Conservation (phyloP, 2,113 vertebrate species). For the Pogona vitticeps region DNA sequence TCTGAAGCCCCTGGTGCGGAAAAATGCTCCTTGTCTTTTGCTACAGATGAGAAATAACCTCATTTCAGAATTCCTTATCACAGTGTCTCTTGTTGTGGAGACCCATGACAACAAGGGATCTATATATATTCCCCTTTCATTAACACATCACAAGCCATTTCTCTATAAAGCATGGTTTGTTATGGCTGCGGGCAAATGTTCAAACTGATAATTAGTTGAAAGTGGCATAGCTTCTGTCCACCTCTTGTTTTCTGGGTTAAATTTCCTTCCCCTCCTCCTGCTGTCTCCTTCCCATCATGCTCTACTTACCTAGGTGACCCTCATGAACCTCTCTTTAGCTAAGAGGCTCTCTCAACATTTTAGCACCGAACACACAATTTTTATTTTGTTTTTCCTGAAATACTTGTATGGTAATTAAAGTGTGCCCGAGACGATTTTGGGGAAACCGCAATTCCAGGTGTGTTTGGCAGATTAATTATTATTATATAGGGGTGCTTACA, state of each 20-base stretch:
- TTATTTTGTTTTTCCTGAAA: background rate
- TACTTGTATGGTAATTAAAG: constrained; percentile 32
- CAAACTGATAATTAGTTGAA: constrained; percentile 48
- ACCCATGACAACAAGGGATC: no score
- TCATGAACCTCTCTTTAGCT: constrained; percentile 55
- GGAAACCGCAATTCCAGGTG: constrained; percentile 22
- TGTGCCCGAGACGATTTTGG: constrained; percentile 13
- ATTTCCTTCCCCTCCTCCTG: no score
- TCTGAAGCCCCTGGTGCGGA: no score
- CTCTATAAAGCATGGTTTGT: constrained; percentile 50
- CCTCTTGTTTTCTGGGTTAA: constrained; percentile 35
- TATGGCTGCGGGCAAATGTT: constrained; percentile 55
- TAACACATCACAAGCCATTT: constrained; percentile 53
- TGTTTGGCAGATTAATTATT: no score
- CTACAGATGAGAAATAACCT: no score
- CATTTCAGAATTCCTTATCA: no score
- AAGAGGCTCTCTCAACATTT: constrained; percentile 69
- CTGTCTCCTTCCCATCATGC: constrained; percentile 15
- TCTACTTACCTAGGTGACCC: constrained; percentile 51
- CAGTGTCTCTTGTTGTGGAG: no score
- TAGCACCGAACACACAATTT: constrained; percentile 42
- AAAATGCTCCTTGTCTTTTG: no score
- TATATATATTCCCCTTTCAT: no score
- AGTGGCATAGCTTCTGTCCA: constrained; percentile 43
- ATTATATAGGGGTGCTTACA: no score